Percentiles rank a stretch among this genome's conserved stretches.
Evolutionary conservation across 2,113 vertebrate genomes (phyloP).

Genomic region (Prionailurus bengalensis): DNA sequence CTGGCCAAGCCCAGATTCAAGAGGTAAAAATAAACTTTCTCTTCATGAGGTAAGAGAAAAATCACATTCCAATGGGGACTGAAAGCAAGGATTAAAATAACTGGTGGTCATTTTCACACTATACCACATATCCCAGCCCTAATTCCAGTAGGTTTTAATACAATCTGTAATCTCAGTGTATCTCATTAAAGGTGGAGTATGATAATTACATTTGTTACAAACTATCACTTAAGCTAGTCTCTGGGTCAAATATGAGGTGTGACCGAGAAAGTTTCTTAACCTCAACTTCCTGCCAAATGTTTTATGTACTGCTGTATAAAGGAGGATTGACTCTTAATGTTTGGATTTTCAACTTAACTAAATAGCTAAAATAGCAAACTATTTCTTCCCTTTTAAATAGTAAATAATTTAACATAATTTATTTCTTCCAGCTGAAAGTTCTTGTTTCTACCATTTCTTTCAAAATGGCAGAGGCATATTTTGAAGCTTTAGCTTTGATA

Average conservation of each 20-base stretch:
- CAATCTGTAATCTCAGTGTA: not conserved
- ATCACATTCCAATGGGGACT: not conserved
- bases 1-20: not conserved
- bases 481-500: constrained; percentile 63
- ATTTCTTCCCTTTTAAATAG: not conserved
- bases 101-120: not conserved
- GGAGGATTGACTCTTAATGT: not conserved
- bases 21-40: not conserved
- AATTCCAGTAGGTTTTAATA: not conserved
- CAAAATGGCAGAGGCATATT: constrained; percentile 2
- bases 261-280: not conserved
- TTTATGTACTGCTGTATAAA: not conserved
- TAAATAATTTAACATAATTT: not conserved
- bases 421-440: not conserved
- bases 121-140: accelerated
- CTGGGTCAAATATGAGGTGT: not conserved
- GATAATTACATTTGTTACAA: not conserved
- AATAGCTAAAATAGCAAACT: not conserved
- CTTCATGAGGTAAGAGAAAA: not conserved
- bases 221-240: not conserved
- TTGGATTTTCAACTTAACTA: not conserved
- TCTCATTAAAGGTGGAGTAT: not conserved
- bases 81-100: not conserved
- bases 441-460: not conserved
- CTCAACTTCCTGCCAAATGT: not conserved